phyloP scores from a whole-genome alignment of 2,797 vertebrate genomes.

The Paguma larvata region DNA sequence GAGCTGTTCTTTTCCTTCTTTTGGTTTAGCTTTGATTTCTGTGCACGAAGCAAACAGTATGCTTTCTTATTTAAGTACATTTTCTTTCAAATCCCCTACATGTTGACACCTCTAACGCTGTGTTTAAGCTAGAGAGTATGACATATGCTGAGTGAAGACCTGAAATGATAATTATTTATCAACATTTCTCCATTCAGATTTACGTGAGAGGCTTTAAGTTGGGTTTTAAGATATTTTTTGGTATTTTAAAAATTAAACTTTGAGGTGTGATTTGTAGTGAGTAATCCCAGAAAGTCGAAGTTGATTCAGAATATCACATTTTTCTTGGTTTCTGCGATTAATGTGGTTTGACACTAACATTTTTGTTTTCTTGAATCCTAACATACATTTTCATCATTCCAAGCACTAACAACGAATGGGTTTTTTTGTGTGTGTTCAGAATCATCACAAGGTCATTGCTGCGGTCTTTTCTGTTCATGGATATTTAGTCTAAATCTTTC shows the following conservation, averaged over 20 bases:
- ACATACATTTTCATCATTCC: not conserved
- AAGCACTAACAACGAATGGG: not conserved
- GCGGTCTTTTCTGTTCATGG: not conserved
- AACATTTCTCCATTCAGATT: not conserved
- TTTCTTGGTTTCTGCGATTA: not conserved
- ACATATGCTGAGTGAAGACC: not conserved
- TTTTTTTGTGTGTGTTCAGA: not conserved
- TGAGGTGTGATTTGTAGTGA: not conserved
- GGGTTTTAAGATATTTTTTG: not conserved
- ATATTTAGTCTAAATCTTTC: constrained; percentile 22
- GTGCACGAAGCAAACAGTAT: not conserved
- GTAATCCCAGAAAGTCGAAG: not conserved
- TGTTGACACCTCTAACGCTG: not conserved
- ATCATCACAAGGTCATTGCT: not conserved
- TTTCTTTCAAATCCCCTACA: not conserved
- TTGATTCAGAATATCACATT: not conserved
- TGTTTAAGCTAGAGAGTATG: not conserved
- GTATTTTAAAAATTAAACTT: constrained; percentile 32
- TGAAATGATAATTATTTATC: not conserved
- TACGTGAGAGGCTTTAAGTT: not conserved
- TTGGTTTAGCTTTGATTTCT: constrained; percentile 36
- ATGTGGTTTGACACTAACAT: not conserved
- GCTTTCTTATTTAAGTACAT: constrained; percentile 1
- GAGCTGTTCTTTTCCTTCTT: not conserved
- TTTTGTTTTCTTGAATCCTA: not conserved